Evolutionary conservation across 2,888 invertebrate species (phyloP), one percentile per base, ranked within the genome.

Genomic region (Automeris io): DNA sequence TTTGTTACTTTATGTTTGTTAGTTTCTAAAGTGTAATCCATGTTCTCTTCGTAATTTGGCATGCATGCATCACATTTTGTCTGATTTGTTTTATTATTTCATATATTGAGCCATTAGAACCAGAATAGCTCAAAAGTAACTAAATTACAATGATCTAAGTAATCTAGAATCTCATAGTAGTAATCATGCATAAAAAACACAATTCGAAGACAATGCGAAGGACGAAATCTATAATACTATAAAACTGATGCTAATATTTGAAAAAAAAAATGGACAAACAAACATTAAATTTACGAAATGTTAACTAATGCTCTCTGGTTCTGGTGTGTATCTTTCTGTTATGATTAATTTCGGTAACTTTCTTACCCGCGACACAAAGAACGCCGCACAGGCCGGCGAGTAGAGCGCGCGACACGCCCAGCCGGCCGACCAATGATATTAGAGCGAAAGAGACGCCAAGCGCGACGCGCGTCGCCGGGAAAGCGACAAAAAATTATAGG

Each of bases 401-500:
- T 53, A 71, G 65, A 48, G 57, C 60, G 40, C 72, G 72, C 34
- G 72, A 67, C 42, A 51, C 66, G 36, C 57, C 58, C 38, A 47
- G 43, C 35, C 64, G 67, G 29, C 42, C 58, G 41, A 45, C 51
- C 52, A 46, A 51, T 47, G 67, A 71, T 49, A 58, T 56, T 59
- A 68, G 61, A 54, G 52, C 53, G 42, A 44, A 51, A 31, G 70
- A 65, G 49, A 45, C 54, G 53, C 38, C 60, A 43, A 54, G 50
- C 39, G 54, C 59, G 45, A 53, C 72, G 47, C 72, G 75, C 57
- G 53, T 42, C 43, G 49, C 52, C 32, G 81, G 79, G 57, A 81
- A 70, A 50, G 69, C 70, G 57, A 57, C 74, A 51, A 82, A 78
- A 65, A 63, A 68, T 72, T 87, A 82, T 74, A 77, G 82, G 55